Percentiles rank a stretch among this genome's conserved stretches.
phyloP scores from a whole-genome alignment of 2,113 vertebrate genomes.

The Progne subis region DNA sequence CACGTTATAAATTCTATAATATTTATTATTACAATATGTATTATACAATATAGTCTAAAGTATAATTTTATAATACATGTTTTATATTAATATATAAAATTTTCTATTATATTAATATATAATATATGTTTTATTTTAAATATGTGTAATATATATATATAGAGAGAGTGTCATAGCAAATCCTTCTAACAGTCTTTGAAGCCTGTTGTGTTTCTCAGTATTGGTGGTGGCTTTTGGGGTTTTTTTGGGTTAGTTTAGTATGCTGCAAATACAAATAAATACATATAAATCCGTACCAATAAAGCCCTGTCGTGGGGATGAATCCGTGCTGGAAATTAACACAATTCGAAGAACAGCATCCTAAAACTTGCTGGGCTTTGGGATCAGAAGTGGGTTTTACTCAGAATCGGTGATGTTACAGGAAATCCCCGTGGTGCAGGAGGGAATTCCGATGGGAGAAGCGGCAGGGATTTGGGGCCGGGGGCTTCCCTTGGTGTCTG shows the following conservation, averaged over 20 bases:
- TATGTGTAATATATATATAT: no score
- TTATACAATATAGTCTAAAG: no score
- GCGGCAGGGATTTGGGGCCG: not conserved
- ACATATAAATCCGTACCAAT: not conserved
- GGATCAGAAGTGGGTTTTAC: not conserved
- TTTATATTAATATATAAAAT: no score
- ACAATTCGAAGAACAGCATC: not conserved
- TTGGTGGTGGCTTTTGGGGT: fast-evolving
- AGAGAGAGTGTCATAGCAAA: no score
- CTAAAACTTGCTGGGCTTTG: not conserved
- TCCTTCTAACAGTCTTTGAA: not conserved
- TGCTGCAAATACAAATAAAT: not conserved
- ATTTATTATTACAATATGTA: no score
- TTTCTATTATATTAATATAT: not conserved
- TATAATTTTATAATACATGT: no score
- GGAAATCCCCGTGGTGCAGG: not conserved
- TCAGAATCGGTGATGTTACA: not conserved
- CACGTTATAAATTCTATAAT: no score
- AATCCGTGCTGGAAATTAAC: not conserved
- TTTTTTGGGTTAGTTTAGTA: not conserved
- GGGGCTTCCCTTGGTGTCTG: not conserved
- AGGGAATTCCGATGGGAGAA: not conserved
- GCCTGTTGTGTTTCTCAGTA: not conserved
- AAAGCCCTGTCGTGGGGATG: not conserved
- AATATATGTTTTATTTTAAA: no score